phyloP scores from a whole-genome alignment of 2,113 vertebrate species.

The Procapra przewalskii region DNA sequence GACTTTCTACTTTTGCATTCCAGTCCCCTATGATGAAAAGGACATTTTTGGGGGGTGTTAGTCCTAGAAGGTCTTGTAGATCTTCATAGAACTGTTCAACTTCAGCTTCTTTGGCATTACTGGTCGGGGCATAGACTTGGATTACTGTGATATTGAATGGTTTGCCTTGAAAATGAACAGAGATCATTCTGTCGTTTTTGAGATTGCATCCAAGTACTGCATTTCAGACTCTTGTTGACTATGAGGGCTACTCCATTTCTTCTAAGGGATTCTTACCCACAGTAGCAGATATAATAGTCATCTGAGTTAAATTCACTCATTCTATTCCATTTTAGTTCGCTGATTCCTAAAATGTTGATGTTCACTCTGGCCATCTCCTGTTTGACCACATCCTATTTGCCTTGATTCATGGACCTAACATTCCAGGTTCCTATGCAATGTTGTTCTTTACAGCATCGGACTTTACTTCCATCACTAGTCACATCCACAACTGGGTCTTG shows the following conservation, averaged over 20 bases:
- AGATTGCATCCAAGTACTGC: neutral
- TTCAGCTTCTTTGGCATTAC: neutral
- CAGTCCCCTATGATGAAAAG: neutral
- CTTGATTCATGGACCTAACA: neutral
- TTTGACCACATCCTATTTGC: neutral
- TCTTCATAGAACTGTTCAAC: neutral
- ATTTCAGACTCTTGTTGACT: fast-evolving
- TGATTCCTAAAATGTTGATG: neutral
- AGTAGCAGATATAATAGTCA: neutral
- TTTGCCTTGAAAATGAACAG: neutral
- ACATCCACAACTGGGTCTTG: neutral
- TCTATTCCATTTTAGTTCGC: neutral
- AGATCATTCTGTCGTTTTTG: neutral
- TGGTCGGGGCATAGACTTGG: neutral
- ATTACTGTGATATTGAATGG: neutral
- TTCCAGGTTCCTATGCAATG: neutral
- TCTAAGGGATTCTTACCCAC: neutral
- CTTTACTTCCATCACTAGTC: neutral
- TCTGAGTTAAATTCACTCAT: neutral
- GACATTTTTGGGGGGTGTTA: neutral
- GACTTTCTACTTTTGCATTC: neutral
- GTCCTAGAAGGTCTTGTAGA: neutral
- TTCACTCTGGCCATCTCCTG: neutral
- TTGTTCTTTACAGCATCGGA: neutral
- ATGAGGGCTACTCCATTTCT: neutral